Conservation (phyloP, 2,113 vertebrate species). For the Phalacrocorax brasilianus region DNA sequence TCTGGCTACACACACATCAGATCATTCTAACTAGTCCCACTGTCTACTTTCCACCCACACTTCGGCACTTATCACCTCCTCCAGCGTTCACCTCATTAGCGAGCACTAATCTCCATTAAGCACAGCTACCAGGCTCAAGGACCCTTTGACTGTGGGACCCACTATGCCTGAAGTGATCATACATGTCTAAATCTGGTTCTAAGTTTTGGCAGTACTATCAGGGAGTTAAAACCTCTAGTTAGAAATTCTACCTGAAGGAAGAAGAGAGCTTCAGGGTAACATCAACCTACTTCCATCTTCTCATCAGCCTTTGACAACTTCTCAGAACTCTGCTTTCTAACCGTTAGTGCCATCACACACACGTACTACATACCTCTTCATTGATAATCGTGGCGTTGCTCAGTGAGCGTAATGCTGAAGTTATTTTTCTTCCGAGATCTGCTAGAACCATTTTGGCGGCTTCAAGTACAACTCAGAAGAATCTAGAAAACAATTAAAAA, state of each 20-base stretch:
- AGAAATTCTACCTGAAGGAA: background rate
- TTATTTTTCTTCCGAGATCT: constrained; percentile 97
- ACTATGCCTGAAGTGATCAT: background rate
- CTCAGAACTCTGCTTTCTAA: background rate
- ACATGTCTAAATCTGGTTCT: background rate
- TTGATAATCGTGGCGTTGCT: constrained; percentile 99
- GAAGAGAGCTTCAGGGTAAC: background rate
- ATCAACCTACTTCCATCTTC: background rate
- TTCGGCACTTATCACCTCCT: background rate
- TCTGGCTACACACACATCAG: background rate
- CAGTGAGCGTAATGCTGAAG: constrained; percentile 94
- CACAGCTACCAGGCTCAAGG: background rate
- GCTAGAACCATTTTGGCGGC: constrained; percentile 92
- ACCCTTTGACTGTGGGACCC: background rate
- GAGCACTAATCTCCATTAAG: rapidly evolving
- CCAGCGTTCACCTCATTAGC: background rate
- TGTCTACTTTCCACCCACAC: background rate
- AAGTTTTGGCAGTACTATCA: background rate
- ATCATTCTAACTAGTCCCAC: background rate
- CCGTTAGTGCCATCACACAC: background rate
- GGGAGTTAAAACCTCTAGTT: background rate
- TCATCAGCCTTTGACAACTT: background rate
- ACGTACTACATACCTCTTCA: constrained; percentile 85
- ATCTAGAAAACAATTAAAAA: constrained; percentile 44
- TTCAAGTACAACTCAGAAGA: constrained; percentile 46